Evolutionary conservation across 2,113 vertebrate genomes (phyloP), one percentile per base, ranked within the genome.

Genomic region (Ceyx melanurus): DNA sequence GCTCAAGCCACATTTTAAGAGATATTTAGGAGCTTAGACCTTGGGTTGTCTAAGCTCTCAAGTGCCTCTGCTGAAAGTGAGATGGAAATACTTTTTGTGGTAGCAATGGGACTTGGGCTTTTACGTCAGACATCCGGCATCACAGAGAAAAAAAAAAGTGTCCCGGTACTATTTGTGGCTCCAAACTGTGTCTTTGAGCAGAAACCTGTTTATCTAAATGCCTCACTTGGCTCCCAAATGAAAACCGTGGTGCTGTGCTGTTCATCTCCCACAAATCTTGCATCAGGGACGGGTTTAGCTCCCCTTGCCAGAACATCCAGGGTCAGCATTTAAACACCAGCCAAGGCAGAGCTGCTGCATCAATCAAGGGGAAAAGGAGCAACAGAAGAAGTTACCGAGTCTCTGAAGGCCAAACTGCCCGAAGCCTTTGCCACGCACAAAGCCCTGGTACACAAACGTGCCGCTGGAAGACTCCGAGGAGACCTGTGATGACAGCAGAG

Each of bases 381-480:
- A 13, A 83, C 15, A 22, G 15, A 35, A 15, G 51, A 48, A 65
- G 94, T 96, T 98, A 99, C 99, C 99, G 10, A 99, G 97, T 95
- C 99, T 98, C 97, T 99, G 99, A 78, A 99, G 99, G 96, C 99
- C 99, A 77, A 99, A 99, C 94, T 99, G 99, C 75, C 99, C 99
- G 17, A 99, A 99, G 95, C 98, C 99, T 97, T 99, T 99, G 94
- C 99, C 99, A 89, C 98, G 98, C 83, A 99, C 99, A 22, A 99
- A 99, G 90, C 99, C 99, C 95, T 99, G 99, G 97, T 99, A 99
- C 84, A 99, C 98, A 90, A 99, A 99, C 8, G 98, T 99, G 96
- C 98, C 99, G 6, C 98, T 98, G 1, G 99, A 98, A 18, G 98
- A 97, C 93, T 99, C 99, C 2, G 98, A 98, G 2, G 99, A 99